Percentiles rank a stretch among this genome's conserved stretches.
These are phyloP conservation scores for Timema cristinae DNA, from an alignment of 2,888 invertebrate species.

Conservation along the genomic window DNA sequence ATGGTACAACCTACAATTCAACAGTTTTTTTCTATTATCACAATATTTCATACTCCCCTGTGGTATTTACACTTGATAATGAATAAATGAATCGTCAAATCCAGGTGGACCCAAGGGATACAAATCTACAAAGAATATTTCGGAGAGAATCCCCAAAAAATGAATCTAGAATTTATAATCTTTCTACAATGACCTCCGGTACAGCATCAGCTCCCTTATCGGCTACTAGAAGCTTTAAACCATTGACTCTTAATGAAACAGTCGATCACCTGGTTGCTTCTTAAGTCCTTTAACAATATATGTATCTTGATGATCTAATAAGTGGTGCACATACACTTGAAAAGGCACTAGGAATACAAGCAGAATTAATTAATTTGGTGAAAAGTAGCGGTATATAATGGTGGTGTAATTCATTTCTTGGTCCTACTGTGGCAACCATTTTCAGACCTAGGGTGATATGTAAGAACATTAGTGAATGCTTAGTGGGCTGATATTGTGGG, in stretches of 20 bases:
- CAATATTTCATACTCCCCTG: neutral
- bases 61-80: neutral
- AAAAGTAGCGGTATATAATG: too few relatives aligned
- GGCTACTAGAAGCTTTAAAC: neutral
- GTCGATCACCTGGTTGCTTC: neutral
- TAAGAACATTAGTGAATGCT: too few relatives aligned
- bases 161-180: neutral
- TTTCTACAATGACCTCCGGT: constrained; percentile 12
- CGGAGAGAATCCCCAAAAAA: neutral
- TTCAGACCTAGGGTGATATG: too few relatives aligned
- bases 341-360: neutral
- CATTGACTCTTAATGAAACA: neutral
- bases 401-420: too few relatives aligned
- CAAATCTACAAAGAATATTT: constrained; percentile 10
- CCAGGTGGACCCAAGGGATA: neutral
- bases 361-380: too few relatives aligned
- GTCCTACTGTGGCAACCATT: too few relatives aligned
- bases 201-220: constrained; percentile 2
- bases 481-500: too few relatives aligned
- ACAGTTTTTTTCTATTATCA: constrained; percentile 1
- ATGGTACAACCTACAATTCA: neutral
- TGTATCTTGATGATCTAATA: neutral
- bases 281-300: neutral
- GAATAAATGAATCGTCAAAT: constrained; percentile 12
- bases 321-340: neutral